These are phyloP conservation scores for Leptinotarsa defecta DNA, from an alignment of 1,140 invertebrate genomes.

Conservation along the genomic window DNA sequence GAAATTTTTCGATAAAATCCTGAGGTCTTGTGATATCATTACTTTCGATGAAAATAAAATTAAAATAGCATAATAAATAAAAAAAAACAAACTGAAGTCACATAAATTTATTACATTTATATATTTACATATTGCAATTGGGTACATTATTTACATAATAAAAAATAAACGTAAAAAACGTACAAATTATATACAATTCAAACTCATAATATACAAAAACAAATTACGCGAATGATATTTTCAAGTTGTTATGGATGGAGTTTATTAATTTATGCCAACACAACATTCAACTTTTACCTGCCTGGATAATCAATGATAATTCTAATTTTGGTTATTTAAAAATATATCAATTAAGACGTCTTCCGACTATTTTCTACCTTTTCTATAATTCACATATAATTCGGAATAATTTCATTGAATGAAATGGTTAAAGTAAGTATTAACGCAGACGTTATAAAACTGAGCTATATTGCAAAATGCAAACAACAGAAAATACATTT, in stretches of 20 bases:
- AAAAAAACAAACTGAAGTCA: constrained; percentile 13
- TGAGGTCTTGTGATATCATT: no score
- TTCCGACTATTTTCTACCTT: no score
- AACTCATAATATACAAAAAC: constrained; percentile 21
- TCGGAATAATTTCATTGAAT: no score
- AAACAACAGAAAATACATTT: no score
- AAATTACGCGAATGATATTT: not conserved
- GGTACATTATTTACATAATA: constrained; percentile 3
- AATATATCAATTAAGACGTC: not conserved
- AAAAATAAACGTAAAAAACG: constrained; percentile 13
- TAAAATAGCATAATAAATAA: not conserved
- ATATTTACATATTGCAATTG: constrained; percentile 25
- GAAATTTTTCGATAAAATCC: no score
- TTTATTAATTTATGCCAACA: not conserved
- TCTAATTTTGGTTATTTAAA: not conserved
- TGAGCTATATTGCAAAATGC: no score
- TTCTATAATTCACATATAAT: no score
- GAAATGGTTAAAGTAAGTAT: no score
- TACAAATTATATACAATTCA: constrained; percentile 19
- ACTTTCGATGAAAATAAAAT: no score
- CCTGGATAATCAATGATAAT: not conserved
- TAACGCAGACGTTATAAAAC: no score
- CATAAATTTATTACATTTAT: constrained; percentile 13
- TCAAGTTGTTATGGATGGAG: not conserved
- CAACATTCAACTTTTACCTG: not conserved